A percentile compares a stretch with the other conserved stretches of the same genome.
phyloP scores from a whole-genome alignment of 2,888 invertebrate genomes.

The Zaprionus obscuricornis region DNA sequence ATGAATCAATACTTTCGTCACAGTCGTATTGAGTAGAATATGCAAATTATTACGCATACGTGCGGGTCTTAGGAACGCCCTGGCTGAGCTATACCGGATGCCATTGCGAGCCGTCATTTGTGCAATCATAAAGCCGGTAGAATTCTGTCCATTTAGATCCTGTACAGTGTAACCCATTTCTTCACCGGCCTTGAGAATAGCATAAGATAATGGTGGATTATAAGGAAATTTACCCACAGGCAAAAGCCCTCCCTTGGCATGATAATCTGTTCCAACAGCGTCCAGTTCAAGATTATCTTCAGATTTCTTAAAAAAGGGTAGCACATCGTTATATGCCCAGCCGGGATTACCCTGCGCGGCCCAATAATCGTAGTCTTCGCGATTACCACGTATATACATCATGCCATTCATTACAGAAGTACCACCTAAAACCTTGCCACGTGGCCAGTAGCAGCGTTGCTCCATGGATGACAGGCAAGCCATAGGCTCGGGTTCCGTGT shows the following conservation, averaged over 20 bases:
- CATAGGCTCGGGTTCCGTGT: conserved; percentile 91
- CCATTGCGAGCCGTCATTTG: conserved; percentile 95
- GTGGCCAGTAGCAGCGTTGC: conserved; percentile 91
- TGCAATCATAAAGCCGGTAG: conserved; percentile 93
- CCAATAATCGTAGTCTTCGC: conserved; percentile 95
- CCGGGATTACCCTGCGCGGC: conserved; percentile 92
- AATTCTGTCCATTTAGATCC: conserved; percentile 92
- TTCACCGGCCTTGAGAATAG: conserved; percentile 90
- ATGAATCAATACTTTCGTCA: conserved; percentile 90
- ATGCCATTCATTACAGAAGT: conserved; percentile 97
- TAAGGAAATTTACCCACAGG: conserved; percentile 93
- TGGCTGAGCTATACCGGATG: conserved; percentile 91
- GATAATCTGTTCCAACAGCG: conserved; percentile 90
- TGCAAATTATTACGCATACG: conserved; percentile 90
- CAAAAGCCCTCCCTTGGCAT: conserved; percentile 90
- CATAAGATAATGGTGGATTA: conserved; percentile 91
- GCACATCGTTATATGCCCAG: conserved; percentile 94
- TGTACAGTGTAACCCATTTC: conserved; percentile 90
- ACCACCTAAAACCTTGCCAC: conserved; percentile 95
- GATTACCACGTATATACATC: conserved; percentile 96
- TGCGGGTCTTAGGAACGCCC: conserved; percentile 92
- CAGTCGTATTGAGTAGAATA: conserved; percentile 92
- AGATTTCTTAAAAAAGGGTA: conserved; percentile 94
- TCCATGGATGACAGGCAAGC: conserved; percentile 89
- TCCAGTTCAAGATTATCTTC: conserved; percentile 90